Evolutionary conservation across 2,113 vertebrate genomes (phyloP).

Genomic region (Silurus meridionalis): DNA sequence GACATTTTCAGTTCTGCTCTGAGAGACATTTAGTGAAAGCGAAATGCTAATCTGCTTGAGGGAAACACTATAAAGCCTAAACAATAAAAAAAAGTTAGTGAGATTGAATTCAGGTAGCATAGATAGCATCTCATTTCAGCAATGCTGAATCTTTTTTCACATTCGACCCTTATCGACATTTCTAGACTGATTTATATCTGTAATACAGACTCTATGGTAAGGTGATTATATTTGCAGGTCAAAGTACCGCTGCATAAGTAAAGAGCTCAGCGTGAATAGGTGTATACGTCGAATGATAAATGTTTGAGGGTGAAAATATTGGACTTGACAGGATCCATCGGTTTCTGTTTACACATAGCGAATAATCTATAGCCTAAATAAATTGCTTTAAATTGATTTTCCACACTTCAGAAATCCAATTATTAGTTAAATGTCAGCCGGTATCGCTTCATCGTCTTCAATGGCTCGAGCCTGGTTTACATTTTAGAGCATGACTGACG

Average conservation of each 20-base stretch:
- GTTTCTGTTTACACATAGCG: background rate
- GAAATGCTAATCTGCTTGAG: background rate
- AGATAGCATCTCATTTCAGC: background rate
- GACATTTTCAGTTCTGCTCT: background rate
- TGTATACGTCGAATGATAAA: background rate
- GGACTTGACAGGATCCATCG: background rate
- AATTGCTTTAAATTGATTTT: conserved; percentile 5
- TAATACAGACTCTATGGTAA: background rate
- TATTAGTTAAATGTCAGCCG: conserved; percentile 7
- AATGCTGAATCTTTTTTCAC: background rate
- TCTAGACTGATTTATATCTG: background rate
- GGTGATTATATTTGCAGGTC: background rate
- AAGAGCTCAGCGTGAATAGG: background rate
- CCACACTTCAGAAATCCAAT: background rate
- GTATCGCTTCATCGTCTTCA: background rate
- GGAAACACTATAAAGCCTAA: background rate
- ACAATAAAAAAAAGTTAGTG: background rate
- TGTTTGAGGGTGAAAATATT: background rate
- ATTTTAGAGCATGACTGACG: background rate
- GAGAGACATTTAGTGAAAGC: background rate
- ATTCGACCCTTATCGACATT: background rate
- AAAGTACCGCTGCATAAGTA: background rate
- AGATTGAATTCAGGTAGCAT: background rate
- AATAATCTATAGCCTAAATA: background rate
- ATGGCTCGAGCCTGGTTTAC: background rate